These are phyloP conservation scores for Oreochromis spilurus DNA, from an alignment of 2,113 vertebrate genomes.

Conservation along the genomic window DNA sequence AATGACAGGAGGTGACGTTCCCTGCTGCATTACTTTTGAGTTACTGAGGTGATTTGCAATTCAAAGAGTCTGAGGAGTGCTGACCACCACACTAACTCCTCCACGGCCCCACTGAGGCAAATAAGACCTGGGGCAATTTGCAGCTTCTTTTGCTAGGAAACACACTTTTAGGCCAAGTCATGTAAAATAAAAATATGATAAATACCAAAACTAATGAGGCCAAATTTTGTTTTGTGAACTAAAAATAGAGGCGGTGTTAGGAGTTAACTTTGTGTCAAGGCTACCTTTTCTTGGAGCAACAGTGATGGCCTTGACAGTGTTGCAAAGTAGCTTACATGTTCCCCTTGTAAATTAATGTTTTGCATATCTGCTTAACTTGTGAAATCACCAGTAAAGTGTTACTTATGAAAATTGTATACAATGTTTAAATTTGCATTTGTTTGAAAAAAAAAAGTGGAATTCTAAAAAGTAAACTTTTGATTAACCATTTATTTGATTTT, in stretches of 20 bases:
- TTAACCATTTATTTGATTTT: neutral
- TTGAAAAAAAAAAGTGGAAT: neutral
- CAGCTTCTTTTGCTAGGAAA: constrained; percentile 58
- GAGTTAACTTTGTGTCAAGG: constrained; percentile 62
- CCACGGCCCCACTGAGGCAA: constrained; percentile 72
- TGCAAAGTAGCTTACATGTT: constrained; percentile 43
- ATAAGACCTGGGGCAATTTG: constrained; percentile 73
- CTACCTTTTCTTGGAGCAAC: constrained; percentile 37
- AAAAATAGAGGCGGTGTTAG: constrained; percentile 43
- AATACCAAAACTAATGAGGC: constrained; percentile 70
- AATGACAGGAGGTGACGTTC: constrained; percentile 75
- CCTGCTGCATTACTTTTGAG: constrained; percentile 93
- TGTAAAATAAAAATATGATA: constrained; percentile 75
- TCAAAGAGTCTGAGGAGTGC: constrained; percentile 88
- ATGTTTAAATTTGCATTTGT: constrained; percentile 36
- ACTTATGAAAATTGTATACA: constrained; percentile 11
- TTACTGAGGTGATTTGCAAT: constrained; percentile 93
- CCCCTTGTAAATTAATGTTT: constrained; percentile 56
- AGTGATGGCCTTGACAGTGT: constrained; percentile 59
- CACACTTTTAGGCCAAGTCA: constrained; percentile 69
- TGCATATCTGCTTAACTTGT: constrained; percentile 64
- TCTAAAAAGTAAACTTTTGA: neutral
- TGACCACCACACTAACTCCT: constrained; percentile 78
- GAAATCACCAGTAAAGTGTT: constrained; percentile 33
- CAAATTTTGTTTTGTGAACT: constrained; percentile 61